Evolutionary conservation across 2,113 vertebrate genomes (phyloP).

Genomic region (Oreochromis aureus): DNA sequence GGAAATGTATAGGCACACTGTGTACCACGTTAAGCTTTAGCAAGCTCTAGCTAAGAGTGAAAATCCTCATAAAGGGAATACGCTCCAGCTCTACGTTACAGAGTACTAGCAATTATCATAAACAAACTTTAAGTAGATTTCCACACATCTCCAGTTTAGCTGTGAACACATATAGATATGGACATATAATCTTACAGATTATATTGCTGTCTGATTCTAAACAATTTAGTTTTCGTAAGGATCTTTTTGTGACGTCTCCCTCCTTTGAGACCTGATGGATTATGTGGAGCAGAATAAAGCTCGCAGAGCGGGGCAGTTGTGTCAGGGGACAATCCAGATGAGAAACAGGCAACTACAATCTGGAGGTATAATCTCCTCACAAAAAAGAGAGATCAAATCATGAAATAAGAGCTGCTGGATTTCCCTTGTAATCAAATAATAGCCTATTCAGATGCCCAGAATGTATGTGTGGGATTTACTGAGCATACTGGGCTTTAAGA

Average conservation of each 20-base stretch:
- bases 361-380: background rate
- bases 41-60: background rate
- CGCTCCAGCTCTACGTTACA: background rate
- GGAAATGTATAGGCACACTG: slow-evolving; percentile 35
- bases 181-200: background rate
- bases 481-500: background rate
- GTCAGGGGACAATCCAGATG: slow-evolving; percentile 25
- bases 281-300: slow-evolving; percentile 56
- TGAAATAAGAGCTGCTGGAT: background rate
- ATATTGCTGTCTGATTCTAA: background rate
- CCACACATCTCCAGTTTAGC: background rate
- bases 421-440: background rate
- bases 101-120: background rate
- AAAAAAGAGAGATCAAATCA: background rate
- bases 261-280: slow-evolving; percentile 37
- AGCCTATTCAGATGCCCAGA: background rate
- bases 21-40: slow-evolving; percentile 27
- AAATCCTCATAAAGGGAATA: slow-evolving; percentile 1
- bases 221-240: background rate
- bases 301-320: slow-evolving; percentile 22
- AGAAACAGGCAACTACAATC: background rate
- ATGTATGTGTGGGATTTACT: background rate
- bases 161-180: background rate
- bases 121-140: background rate
- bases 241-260: background rate